phyloP scores from a whole-genome alignment of 2,888 invertebrate genomes.

The Platynereis dumerilii region DNA sequence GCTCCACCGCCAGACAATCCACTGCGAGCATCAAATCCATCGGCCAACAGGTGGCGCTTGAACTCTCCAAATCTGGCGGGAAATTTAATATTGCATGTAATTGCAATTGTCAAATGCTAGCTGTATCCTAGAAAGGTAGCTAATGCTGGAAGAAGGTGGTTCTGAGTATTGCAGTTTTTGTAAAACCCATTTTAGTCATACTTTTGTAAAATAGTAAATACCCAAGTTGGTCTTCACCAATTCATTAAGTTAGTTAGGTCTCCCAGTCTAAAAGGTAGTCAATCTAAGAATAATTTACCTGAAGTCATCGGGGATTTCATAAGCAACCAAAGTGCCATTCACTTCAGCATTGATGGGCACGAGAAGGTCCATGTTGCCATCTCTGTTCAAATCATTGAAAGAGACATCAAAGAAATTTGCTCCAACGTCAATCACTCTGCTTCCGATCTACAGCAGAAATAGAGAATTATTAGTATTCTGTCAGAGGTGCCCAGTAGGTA shows the following conservation, averaged over 20 bases:
- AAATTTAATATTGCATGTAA: background rate
- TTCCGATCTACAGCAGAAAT: constrained; percentile 28
- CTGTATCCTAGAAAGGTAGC: background rate
- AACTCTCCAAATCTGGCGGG: constrained; percentile 40
- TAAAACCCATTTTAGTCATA: background rate
- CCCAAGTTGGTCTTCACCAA: no score
- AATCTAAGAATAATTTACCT: constrained; percentile 39
- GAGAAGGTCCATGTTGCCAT: constrained; percentile 45
- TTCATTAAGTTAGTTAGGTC: no score
- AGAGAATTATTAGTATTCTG: no score
- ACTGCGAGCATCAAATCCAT: constrained; percentile 39
- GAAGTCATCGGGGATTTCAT: constrained; percentile 48
- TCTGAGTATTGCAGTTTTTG: background rate
- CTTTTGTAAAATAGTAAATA: no score
- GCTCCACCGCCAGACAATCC: constrained; percentile 42
- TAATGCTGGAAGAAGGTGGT: no score
- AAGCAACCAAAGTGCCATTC: constrained; percentile 45
- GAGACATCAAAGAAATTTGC: constrained; percentile 44
- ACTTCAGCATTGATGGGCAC: constrained; percentile 44
- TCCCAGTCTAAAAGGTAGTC: no score
- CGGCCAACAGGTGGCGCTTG: constrained; percentile 38
- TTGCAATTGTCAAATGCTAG: background rate
- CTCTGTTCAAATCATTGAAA: constrained; percentile 45
- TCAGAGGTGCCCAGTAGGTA: no score
- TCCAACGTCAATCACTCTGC: constrained; percentile 37